phyloP scores from a whole-genome alignment of 2,797 vertebrate genomes.

The Leptoclinus maculatus region DNA sequence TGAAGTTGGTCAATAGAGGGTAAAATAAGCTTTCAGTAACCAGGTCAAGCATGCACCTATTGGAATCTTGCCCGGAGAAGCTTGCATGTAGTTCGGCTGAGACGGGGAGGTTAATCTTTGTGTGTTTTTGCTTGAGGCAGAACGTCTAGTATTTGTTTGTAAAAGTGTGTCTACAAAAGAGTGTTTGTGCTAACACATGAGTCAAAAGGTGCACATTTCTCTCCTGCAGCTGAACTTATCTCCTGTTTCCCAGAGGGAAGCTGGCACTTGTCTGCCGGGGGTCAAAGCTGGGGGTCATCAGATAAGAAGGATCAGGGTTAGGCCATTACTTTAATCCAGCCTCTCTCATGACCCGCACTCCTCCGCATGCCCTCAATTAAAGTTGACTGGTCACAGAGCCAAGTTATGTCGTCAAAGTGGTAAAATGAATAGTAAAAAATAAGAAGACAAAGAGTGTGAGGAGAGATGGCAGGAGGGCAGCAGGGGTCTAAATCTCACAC shows the following conservation, averaged over 20 bases:
- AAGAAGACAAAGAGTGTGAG: slow-evolving; percentile 63
- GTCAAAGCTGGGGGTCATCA: slow-evolving; percentile 79
- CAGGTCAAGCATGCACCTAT: slow-evolving; percentile 76
- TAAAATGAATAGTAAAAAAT: slow-evolving; percentile 47
- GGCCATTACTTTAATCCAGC: slow-evolving; percentile 72
- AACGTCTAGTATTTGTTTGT: slow-evolving; percentile 61
- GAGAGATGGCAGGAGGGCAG: slow-evolving; percentile 41
- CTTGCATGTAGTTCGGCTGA: slow-evolving; percentile 15
- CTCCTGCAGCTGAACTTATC: slow-evolving; percentile 52
- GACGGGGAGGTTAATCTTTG: slow-evolving; percentile 39
- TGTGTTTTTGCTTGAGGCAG: slow-evolving; percentile 54
- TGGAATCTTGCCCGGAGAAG: slow-evolving; percentile 67
- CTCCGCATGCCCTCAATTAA: slow-evolving; percentile 15
- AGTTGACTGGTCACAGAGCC: slow-evolving; percentile 21
- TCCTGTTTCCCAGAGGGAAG: slow-evolving; percentile 51
- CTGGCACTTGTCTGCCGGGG: slow-evolving; percentile 63
- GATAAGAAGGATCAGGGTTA: slow-evolving; percentile 77
- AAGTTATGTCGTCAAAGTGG: slow-evolving; percentile 9
- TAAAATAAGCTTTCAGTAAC: slow-evolving; percentile 78
- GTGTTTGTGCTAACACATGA: slow-evolving; percentile 46
- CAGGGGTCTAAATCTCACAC: slow-evolving; percentile 73
- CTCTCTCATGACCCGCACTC: slow-evolving; percentile 40
- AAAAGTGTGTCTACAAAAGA: slow-evolving; percentile 57
- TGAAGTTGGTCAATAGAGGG: slow-evolving; percentile 74
- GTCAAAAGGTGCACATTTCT: slow-evolving; percentile 61